Conservation (phyloP, 1,140 invertebrate species). For the Drosophila funebris region DNA sequence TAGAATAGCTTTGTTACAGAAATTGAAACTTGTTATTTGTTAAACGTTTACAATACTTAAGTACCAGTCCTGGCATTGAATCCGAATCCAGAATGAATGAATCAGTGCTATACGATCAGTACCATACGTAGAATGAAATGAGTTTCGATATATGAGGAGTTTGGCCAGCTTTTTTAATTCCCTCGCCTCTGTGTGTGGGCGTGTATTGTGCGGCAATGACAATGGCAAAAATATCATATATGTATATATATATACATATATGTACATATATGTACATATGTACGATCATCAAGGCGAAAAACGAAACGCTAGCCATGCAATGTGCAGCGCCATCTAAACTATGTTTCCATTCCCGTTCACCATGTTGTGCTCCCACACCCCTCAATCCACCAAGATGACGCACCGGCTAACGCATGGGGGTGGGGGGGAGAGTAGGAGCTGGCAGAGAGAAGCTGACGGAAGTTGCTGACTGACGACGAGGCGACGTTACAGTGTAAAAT, state of each 20-base stretch:
- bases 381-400: constrained; percentile 10
- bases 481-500: constrained; percentile 66
- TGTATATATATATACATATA: neutral
- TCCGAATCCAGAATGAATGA: constrained; percentile 3
- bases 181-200: constrained; percentile 39
- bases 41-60: neutral
- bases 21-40: constrained; percentile 3
- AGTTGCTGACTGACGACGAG: constrained; percentile 50
- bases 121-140: constrained; percentile 32
- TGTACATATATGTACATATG: neutral
- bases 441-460: constrained; percentile 54
- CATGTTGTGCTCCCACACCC: neutral
- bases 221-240: constrained; percentile 14
- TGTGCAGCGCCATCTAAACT: constrained; percentile 52
- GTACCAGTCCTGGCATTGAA: neutral
- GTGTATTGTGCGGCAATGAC: constrained; percentile 29
- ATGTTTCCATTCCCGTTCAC: constrained; percentile 33
- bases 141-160: constrained; percentile 38
- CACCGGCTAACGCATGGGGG: neutral
- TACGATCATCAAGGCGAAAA: constrained; percentile 45
- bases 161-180: constrained; percentile 20
- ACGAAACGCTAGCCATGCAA: constrained; percentile 52
- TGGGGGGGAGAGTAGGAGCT: constrained; percentile 10
- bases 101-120: constrained; percentile 29
- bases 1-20: neutral